Evolutionary conservation across 2,113 vertebrate species (phyloP), one percentile per base, ranked within the genome.

Genomic region (Hippocampus comes): DNA sequence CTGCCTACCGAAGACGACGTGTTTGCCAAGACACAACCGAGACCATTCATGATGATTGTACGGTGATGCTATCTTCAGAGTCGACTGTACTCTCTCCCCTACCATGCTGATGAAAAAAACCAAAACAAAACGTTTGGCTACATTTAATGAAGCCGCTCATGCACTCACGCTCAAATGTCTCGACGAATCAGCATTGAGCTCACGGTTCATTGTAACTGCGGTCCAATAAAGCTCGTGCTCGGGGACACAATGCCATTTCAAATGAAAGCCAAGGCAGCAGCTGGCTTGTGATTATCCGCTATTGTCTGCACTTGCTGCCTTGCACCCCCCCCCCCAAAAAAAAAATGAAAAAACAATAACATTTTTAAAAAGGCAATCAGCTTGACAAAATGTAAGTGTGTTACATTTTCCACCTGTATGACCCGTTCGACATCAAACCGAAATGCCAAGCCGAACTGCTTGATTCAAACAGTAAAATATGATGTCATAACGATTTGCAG

Each of bases 121-220:
- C 27, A 27, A 25, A 25, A 25, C 25, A 25, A 87, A 71, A 63
- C 82, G 76, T 90, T 71, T 65, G 56, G 70, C 68, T 34, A n/a
- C 73, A 61, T 51, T 73, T 79, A 68, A 71, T 59, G 67, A 71
- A 74, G 48, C 57, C 61, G 34, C 68, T 79, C 1, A 0, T 51
- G 75, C 68, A 25, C 63, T 70, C 4, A 0, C 67, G 74, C 64
- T 71, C 53, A 76, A 86, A 81, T 75, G 73, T 76, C 67, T 78
- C 23, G 21, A 78, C 76, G 56, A 85, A 90, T 88, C 86, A 75
- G 56, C 70, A 72, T 64, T 53, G 66, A 72, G 78, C 81, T 79
- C 23, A 43, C 74, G 9, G 42, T 75, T 74, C 86, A 84, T 84
- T 87, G 82, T 86, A 73, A 82, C 77, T 57, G 75, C 77, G 70